These are phyloP conservation scores for Emydocephalus ijimae DNA, from an alignment of 2,113 vertebrate genomes.

Conservation along the genomic window DNA sequence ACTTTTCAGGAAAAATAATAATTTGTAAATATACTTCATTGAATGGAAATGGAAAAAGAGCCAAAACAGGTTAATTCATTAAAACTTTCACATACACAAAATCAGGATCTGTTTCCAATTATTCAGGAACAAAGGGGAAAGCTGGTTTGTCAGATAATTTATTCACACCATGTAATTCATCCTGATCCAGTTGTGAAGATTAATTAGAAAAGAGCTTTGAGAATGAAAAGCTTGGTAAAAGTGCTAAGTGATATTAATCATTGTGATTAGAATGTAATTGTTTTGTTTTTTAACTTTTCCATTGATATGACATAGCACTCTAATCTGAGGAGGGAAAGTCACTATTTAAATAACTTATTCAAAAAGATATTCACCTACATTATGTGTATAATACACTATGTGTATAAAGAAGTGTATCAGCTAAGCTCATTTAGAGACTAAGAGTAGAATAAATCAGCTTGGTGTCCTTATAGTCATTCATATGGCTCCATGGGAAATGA, in stretches of 20 bases:
- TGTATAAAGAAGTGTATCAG: not conserved
- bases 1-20: not conserved
- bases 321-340: conserved; percentile 2
- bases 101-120: conserved; percentile 3
- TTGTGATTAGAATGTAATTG: conserved; percentile 24
- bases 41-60: not conserved
- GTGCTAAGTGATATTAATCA: conserved; percentile 34
- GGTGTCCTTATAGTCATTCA: not conserved
- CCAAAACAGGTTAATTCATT: not conserved
- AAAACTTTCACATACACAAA: conserved; percentile 15
- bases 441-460: not conserved
- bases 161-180: conserved; percentile 34
- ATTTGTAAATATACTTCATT: not conserved
- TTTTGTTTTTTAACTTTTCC: conserved; percentile 14
- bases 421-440: not conserved
- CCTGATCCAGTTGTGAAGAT: conserved; percentile 34
- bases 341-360: conserved; percentile 1
- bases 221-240: conserved; percentile 38
- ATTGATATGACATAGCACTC: conserved; percentile 7
- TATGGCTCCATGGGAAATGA: not conserved
- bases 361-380: not conserved
- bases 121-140: not conserved
- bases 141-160: conserved; percentile 22
- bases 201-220: conserved; percentile 38
- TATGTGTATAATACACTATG: not conserved